Base-by-base conservation (phyloP, 2,797 vertebrate genomes). In the Cirrhinus molitorella region DNA sequence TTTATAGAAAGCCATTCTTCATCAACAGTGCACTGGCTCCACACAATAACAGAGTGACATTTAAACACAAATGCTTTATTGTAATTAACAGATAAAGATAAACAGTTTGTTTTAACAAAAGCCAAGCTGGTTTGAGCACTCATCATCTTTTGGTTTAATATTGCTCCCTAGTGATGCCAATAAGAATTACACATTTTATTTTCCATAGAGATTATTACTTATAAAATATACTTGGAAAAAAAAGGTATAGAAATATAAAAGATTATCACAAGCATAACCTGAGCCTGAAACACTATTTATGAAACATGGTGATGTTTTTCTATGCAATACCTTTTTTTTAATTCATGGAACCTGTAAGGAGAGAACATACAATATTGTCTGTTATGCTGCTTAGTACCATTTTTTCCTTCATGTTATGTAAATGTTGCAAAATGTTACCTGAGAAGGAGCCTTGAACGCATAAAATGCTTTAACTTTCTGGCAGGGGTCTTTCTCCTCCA, bases 31-130 rank as follows among this genome's bases (percentile, higher is more conserved):
- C 14, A 45, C 16, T 17, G 17, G 9, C 1, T 70, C 17, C 17
- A 45, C 31, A 79, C 23, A 59, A n/a, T 74, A 53, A 21, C 66
- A 40, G 8, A 49, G 40, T 12, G 21, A 73, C 19, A 53, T 53
- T 40, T 40, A 51, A 63, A 71, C 13, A 31, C 9, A 49, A 25
- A 53, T 81, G 59, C 70, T 81, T 81, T 81, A 81, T 81, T 81
- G 28, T 37, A 37, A 17, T 65, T 53, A 25, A 65, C 16, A 81
- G 2, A 65, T 40, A 3, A 51, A 53, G 7, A 74, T 72, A 17
- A 40, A 72, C 57, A 53, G 21, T 51, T 11, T 4, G 57, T 67
- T 34, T 43, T 4, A 10, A 34, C 7, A 73, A 9, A 40, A 28
- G 49, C 10, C 16, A 28, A 63, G 17, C 31, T 3, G 31, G 51